These are phyloP conservation scores for Leptosomus discolor DNA, from an alignment of 2,113 vertebrate genomes.

Conservation along the genomic window DNA sequence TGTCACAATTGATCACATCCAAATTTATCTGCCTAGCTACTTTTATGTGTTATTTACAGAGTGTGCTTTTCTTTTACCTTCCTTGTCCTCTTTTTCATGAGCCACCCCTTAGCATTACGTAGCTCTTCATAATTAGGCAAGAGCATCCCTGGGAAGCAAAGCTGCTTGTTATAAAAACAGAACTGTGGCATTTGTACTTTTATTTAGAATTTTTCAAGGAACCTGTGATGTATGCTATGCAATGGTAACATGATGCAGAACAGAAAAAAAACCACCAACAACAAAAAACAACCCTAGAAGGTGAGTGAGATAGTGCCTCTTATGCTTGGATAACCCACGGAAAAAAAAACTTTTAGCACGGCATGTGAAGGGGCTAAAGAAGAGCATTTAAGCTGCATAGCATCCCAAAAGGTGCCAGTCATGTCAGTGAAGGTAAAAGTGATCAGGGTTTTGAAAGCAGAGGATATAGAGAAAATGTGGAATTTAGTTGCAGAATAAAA, in stretches of 20 bases:
- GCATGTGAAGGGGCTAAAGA: background rate
- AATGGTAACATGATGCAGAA: background rate
- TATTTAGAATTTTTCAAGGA: background rate
- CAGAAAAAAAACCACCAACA: too few species aligned
- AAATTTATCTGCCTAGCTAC: background rate
- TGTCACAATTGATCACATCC: background rate
- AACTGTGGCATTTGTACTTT: background rate
- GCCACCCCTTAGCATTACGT: background rate
- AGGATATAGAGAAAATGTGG: background rate
- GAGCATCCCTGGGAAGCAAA: background rate
- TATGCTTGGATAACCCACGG: background rate
- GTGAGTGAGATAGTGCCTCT: background rate
- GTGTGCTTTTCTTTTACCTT: background rate
- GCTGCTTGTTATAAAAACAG: background rate
- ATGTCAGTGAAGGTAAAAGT: background rate
- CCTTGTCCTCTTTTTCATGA: background rate
- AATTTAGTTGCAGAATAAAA: background rate
- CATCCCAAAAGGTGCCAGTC: background rate
- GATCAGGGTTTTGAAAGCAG: background rate
- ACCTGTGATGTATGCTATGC: too few species aligned
- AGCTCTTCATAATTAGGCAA: background rate
- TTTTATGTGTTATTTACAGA: background rate
- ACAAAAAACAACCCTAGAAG: background rate
- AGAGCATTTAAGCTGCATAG: background rate
- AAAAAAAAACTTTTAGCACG: background rate